Conservation (phyloP, 2,113 vertebrate genomes). For the Psittacula cyanocephala region DNA sequence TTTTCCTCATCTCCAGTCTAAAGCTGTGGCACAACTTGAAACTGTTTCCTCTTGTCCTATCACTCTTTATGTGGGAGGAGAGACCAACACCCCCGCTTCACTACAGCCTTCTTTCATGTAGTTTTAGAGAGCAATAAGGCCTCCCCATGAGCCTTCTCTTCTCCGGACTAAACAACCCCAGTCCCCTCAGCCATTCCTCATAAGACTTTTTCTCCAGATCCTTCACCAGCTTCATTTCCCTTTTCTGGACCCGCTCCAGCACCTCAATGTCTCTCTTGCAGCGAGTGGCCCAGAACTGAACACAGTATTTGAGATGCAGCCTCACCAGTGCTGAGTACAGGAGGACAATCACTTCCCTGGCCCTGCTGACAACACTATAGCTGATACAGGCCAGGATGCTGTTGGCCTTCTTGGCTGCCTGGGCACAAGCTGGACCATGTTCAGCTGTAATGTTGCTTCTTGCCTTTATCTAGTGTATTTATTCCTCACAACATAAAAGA, state of each 20-base stretch:
- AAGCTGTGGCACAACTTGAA: neutral
- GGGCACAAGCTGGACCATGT: neutral
- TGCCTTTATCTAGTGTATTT: neutral
- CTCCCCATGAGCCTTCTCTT: neutral
- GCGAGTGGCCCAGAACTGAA: neutral
- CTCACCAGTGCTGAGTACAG: neutral
- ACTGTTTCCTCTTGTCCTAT: neutral
- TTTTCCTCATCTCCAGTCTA: neutral
- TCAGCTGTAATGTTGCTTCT: neutral
- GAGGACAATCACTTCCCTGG: neutral
- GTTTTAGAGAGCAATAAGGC: neutral
- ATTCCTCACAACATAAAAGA: neutral
- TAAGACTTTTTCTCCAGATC: neutral
- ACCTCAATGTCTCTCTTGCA: neutral
- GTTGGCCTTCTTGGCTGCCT: neutral
- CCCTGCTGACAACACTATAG: neutral
- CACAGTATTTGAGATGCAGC: rapidly evolving
- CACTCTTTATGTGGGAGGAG: neutral
- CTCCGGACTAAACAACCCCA: neutral
- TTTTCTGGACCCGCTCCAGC: neutral
- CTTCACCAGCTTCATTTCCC: neutral
- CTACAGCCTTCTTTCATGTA: neutral
- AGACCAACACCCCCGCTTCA: neutral
- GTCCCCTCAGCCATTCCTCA: neutral
- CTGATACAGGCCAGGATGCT: neutral